Percentiles rank a stretch among this genome's conserved stretches.
phyloP scores from a whole-genome alignment of 2,888 invertebrate species.

The Napeogenes inachia region DNA sequence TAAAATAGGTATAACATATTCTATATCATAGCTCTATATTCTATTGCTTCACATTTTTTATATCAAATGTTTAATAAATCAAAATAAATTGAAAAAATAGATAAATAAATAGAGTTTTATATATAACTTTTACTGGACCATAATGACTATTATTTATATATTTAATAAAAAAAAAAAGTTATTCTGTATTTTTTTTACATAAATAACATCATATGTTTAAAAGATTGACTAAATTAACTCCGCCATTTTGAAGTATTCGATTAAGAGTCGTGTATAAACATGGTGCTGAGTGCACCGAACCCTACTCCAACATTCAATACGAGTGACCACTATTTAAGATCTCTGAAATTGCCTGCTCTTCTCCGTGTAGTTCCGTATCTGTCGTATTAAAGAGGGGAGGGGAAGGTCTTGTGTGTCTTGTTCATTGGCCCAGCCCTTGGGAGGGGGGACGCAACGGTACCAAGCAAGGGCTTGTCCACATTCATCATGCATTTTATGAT shows the following conservation, averaged over 20 bases:
- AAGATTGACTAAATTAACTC: constrained; percentile 35
- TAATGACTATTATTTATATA: too few relatives aligned
- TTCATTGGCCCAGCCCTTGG: constrained; percentile 56
- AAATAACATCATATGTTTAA: constrained; percentile 5
- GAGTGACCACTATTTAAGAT: constrained; percentile 50
- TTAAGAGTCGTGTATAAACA: constrained; percentile 66
- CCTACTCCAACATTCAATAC: constrained; percentile 58
- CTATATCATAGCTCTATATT: too few relatives aligned
- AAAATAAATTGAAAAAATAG: too few relatives aligned
- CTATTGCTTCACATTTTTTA: too few relatives aligned
- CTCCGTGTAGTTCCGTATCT: constrained; percentile 7
- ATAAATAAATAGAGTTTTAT: too few relatives aligned
- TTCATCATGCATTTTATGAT: constrained; percentile 74
- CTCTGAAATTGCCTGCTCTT: constrained; percentile 38
- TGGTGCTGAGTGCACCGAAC: constrained; percentile 71
- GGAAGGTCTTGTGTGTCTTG: constrained; percentile 49
- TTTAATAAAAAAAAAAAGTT: too few relatives aligned
- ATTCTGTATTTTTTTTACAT: background rate
- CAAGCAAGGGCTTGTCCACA: constrained; percentile 68
- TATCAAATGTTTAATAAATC: too few relatives aligned
- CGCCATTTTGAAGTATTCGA: constrained; percentile 65
- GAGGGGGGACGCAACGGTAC: constrained; percentile 69
- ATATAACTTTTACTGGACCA: too few relatives aligned
- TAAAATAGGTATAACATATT: too few relatives aligned
- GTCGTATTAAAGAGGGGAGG: constrained; percentile 36